A percentile compares a stretch with the other conserved stretches of the same genome.
Conservation (phyloP, 2,113 vertebrate genomes). For the Cavia porcellus region DNA sequence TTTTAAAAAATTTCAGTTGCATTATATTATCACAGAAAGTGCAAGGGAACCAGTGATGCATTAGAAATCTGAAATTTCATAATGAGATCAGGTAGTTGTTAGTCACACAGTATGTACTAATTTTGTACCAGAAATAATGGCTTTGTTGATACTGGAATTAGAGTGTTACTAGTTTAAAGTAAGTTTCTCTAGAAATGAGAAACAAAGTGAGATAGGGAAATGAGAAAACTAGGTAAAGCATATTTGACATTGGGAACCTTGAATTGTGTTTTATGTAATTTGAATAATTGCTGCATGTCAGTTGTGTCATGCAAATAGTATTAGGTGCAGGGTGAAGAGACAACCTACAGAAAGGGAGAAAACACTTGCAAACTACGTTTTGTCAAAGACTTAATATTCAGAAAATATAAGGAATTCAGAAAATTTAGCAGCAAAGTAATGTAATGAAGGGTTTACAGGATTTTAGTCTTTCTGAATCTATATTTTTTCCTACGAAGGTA, state of each 20-base stretch:
- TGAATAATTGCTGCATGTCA: not conserved
- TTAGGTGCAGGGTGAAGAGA: not conserved
- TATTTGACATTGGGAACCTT: not conserved
- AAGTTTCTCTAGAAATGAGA: not conserved
- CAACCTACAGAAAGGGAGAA: not conserved
- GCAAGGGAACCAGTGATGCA: not conserved
- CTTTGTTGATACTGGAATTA: not conserved
- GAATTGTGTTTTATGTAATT: not conserved
- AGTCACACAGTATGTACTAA: not conserved
- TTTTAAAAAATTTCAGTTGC: not conserved
- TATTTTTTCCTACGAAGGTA: slow-evolving; percentile 30
- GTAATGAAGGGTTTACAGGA: not conserved
- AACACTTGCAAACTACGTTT: not conserved
- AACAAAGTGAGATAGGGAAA: not conserved
- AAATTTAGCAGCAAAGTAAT: not conserved
- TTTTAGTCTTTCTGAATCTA: not conserved
- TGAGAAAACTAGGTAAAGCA: not conserved
- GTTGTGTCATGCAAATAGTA: not conserved
- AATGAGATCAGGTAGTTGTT: slow-evolving; percentile 11
- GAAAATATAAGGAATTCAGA: not conserved
- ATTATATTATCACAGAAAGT: not conserved
- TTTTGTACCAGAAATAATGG: not conserved
- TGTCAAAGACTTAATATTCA: not conserved
- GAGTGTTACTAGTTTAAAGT: not conserved
- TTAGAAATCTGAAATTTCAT: slow-evolving; percentile 23